Percentiles rank a stretch among this genome's conserved stretches.
Evolutionary conservation across 2,888 invertebrate species (phyloP).

Genomic region (Nemotelus nigrinus): DNA sequence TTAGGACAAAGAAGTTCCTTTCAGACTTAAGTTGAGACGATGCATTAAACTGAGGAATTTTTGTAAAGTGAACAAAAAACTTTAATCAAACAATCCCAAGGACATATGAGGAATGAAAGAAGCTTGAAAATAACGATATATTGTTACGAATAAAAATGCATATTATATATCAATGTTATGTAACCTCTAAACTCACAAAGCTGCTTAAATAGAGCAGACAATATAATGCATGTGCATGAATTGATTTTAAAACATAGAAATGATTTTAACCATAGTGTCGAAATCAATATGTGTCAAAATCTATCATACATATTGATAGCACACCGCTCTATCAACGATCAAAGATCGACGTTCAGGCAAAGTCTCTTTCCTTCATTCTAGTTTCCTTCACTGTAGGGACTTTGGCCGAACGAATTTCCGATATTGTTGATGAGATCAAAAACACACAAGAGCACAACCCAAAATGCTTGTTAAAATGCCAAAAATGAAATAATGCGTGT

Average conservation of each 20-base stretch:
- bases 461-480: conserved; percentile 18
- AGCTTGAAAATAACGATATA: background rate
- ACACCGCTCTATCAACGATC: background rate
- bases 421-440: background rate
- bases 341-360: too few relatives aligned
- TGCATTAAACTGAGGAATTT: background rate
- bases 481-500: conserved; percentile 14
- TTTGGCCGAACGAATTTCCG: background rate
- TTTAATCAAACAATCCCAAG: too few relatives aligned
- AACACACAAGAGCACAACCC: background rate
- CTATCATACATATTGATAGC: conserved; percentile 26
- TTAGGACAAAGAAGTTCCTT: conserved; percentile 33
- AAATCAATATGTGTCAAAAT: conserved; percentile 27
- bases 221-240: conserved; percentile 44
- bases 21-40: conserved; percentile 20
- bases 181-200: too few relatives aligned
- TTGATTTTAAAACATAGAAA: conserved; percentile 11
- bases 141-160: conserved; percentile 21
- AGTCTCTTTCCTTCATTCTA: too few relatives aligned
- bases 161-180: conserved; percentile 9
- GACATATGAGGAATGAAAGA: too few relatives aligned
- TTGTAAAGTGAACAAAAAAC: too few relatives aligned
- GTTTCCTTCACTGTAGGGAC: background rate
- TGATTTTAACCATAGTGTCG: conserved; percentile 9
- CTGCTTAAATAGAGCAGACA: background rate